A percentile compares a stretch with the other conserved stretches of the same genome.
phyloP scores from a whole-genome alignment of 2,888 invertebrate species.

The Pristionchus fissidentatus region DNA sequence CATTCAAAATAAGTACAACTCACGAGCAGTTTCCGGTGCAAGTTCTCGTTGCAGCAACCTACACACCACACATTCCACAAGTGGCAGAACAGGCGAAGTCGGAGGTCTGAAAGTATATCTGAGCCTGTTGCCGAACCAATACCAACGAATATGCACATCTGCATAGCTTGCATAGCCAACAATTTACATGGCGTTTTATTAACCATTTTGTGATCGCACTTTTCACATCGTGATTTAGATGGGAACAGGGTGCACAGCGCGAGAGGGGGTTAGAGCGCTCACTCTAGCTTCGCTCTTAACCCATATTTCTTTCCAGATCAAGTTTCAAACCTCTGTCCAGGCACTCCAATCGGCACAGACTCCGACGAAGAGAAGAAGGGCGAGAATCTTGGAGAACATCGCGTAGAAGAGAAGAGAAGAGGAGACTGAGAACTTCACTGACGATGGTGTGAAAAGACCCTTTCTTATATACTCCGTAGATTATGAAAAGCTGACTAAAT shows the following conservation, averaged over 20 bases:
- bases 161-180: not conserved
- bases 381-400: not conserved
- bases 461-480: not conserved
- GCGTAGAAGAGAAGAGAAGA: not conserved
- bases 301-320: not conserved
- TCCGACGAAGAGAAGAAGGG: not conserved
- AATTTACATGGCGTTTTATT: not conserved
- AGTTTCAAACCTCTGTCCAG: not conserved
- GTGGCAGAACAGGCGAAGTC: not conserved
- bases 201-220: not conserved
- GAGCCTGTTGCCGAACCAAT: not conserved
- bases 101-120: not conserved
- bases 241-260: not conserved
- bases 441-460: not conserved
- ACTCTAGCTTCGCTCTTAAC: too few relatives aligned
- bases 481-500: not conserved
- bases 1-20: too few relatives aligned
- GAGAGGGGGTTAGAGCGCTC: too few relatives aligned
- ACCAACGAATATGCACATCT: not conserved
- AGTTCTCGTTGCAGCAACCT: not conserved
- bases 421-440: not conserved
- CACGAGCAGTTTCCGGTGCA: not conserved
- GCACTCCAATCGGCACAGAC: not conserved
- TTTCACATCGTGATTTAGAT: not conserved
- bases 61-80: not conserved